Conservation (phyloP, 1,140 invertebrate genomes). For the Cydia amplana region DNA sequence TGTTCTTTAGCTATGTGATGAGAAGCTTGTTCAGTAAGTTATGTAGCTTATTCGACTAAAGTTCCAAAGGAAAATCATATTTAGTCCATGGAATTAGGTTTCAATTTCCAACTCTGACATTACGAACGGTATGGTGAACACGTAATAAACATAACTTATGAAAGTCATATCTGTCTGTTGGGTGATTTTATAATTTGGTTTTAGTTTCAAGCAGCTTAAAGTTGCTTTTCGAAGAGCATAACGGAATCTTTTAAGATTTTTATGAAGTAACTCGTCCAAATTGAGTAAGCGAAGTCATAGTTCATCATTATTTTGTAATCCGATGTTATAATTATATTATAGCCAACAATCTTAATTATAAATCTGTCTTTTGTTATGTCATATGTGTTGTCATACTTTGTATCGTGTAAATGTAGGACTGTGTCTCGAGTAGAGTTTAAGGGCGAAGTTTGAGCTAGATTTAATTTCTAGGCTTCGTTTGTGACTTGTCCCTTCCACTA, state of each 20-base stretch:
- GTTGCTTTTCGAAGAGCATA: not conserved
- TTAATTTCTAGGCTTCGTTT: too few species aligned
- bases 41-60: not conserved
- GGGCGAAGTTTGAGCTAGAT: too few species aligned
- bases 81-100: too few species aligned
- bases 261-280: not conserved
- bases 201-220: not conserved
- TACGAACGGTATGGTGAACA: too few species aligned
- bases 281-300: not conserved
- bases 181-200: too few species aligned
- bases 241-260: not conserved
- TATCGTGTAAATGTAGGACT: not conserved
- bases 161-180: too few species aligned
- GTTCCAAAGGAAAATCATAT: too few species aligned
- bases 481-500: too few species aligned
- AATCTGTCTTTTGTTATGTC: constrained; percentile 10
- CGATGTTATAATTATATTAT: constrained; percentile 1
- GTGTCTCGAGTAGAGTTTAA: too few species aligned
- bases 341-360: not conserved
- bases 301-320: not conserved
- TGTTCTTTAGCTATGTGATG: not conserved
- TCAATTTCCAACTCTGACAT: too few species aligned
- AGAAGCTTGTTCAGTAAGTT: not conserved
- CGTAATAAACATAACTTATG: too few species aligned
- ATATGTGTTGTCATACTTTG: not conserved